Evolutionary conservation across 2,113 vertebrate genomes (phyloP).

Genomic region (Turnix velox): DNA sequence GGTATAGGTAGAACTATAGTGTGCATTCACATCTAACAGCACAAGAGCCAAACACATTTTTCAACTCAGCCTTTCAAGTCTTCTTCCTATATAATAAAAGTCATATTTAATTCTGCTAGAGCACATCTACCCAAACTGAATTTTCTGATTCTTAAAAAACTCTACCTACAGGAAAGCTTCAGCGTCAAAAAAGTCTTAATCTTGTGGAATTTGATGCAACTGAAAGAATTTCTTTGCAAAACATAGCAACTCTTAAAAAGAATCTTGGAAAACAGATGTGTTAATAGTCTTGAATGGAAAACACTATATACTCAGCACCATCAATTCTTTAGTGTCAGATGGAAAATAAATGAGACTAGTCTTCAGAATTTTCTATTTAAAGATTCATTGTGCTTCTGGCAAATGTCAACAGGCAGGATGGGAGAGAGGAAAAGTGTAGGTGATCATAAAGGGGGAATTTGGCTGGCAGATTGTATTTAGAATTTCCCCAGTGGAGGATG

Average conservation of each 20-base stretch:
- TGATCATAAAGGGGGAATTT: background rate
- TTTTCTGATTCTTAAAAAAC: background rate
- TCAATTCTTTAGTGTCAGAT: background rate
- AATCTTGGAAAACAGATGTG: slow-evolving; percentile 41
- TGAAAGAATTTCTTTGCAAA: background rate
- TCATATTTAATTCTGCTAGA: background rate
- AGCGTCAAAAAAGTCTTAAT: background rate
- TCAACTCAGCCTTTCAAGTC: background rate
- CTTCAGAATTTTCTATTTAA: slow-evolving; percentile 22
- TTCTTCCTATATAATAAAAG: background rate
- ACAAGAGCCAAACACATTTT: background rate
- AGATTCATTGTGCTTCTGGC: slow-evolving; percentile 11
- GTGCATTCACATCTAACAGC: background rate
- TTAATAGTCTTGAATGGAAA: background rate
- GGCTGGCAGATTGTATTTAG: background rate
- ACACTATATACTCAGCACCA: background rate
- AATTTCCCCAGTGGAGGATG: background rate
- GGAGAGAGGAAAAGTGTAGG: background rate
- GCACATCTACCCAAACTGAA: background rate
- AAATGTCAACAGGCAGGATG: background rate
- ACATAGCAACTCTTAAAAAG: background rate
- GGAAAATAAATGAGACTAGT: background rate
- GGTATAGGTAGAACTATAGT: background rate
- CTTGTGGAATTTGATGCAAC: background rate
- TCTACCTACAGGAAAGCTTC: background rate